Evolutionary conservation across 2,888 invertebrate species (phyloP), one percentile per base, ranked within the genome.

Genomic region (Oxyscelio sp.): DNA sequence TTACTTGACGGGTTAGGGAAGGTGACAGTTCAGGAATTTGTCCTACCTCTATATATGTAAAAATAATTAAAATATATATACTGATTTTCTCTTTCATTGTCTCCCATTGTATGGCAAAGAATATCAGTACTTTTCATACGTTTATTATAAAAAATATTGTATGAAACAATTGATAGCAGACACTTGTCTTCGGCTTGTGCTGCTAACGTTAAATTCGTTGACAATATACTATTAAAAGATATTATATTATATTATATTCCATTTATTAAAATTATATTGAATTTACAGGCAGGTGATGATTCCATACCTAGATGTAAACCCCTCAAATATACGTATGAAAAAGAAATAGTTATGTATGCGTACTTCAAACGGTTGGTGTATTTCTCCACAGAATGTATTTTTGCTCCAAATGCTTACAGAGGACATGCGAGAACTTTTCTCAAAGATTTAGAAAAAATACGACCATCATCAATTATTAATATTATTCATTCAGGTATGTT

Each of bases 261-360:
- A 48, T n/a, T 17, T 52, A 48, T 13, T 48, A 38, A 52, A 15
- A 52, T 22, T 52, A 13, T n/a, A 31, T 50, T 68, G 27, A 91
- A 0, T 81, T 94, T 95, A 80, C 91, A 97, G 97, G 96, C 97
- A 86, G 95, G 96, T 89, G 97, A 97, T 91, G 98, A 97, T 85
- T 95, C 97, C 9, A 97, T 99, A 90, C 98, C 98, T 0, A 95
- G 99, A 89, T 98, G 98, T 17, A 99, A 99, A 92, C 99, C 99
- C 0, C 96, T 99, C 45, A 99, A 99, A 93, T 99, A 99, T 93
- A 97, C 98, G 0, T 99, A 99, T 94, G 99, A 99, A 94, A 99
- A 99, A 92, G 99, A 99, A 95, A 99, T 99, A 92, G 99, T 99
- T 0, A 98, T 99, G 98, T 99, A 99, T 95, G 99, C 99, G 0